Conservation (phyloP, 2,888 invertebrate species). For the Trichopoda pennipes region DNA sequence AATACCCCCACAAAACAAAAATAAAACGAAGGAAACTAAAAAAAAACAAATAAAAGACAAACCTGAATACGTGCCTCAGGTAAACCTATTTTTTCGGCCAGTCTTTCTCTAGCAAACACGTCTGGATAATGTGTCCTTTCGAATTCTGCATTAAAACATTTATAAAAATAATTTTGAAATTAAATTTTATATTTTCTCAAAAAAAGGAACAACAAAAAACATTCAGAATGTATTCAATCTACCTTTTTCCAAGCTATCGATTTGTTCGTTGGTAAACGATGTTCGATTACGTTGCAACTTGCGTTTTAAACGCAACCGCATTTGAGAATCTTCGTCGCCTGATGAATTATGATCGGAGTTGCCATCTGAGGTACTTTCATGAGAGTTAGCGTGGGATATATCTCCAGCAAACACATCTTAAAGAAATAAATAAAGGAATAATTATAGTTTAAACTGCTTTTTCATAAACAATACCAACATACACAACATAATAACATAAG, state of each 20-base stretch:
- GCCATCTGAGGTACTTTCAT: conserved; percentile 91
- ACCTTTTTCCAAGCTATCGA: conserved; percentile 99
- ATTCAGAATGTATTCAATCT: background rate
- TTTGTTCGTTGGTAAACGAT: conserved; percentile 99
- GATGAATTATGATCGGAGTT: conserved; percentile 95
- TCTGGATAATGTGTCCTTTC: conserved; percentile 98
- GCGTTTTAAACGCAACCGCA: conserved; percentile 95
- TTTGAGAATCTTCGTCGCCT: conserved; percentile 94
- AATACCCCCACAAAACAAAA: conserved; percentile 23
- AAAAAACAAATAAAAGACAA: conserved; percentile 85
- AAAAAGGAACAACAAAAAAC: too few relatives aligned
- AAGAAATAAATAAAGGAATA: conserved; percentile 34
- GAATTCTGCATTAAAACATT: conserved; percentile 86
- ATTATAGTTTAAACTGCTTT: too few relatives aligned
- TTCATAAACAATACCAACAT: too few relatives aligned
- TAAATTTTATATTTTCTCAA: background rate
- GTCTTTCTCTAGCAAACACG: conserved; percentile 96
- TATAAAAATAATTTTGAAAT: background rate
- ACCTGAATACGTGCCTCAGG: conserved; percentile 99
- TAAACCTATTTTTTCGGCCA: conserved; percentile 98
- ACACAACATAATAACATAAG: too few relatives aligned
- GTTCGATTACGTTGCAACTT: conserved; percentile 98
- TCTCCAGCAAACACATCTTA: conserved; percentile 84
- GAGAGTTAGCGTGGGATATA: conserved; percentile 83
- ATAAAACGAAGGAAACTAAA: conserved; percentile 47